Evolutionary conservation across 2,888 invertebrate species (phyloP).

Genomic region (Liodrosophila aerea): DNA sequence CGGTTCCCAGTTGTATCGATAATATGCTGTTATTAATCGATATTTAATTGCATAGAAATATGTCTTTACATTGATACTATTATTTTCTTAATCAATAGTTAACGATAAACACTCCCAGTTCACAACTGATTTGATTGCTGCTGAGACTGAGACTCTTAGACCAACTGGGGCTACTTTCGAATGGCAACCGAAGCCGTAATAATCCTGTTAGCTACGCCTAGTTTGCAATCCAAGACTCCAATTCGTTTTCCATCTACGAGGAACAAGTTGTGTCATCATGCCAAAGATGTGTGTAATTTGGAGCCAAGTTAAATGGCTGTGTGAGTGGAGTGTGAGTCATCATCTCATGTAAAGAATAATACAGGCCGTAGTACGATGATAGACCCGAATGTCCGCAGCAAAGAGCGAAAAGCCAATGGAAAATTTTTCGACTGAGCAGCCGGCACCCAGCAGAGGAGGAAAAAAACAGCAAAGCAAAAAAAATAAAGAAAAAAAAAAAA

Average conservation of each 20-base stretch:
- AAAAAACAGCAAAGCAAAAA: slow-evolving; percentile 10
- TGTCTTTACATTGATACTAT: too few species aligned
- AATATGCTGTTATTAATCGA: too few species aligned
- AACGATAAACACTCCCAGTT: too few species aligned
- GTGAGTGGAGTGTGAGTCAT: slow-evolving; percentile 43
- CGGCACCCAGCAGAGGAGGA: slow-evolving; percentile 28
- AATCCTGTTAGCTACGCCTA: slow-evolving; percentile 21
- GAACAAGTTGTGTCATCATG: slow-evolving; percentile 37
- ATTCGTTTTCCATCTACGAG: slow-evolving; percentile 7
- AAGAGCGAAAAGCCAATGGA: slow-evolving; percentile 54
- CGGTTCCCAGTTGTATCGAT: too few species aligned
- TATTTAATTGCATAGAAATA: too few species aligned
- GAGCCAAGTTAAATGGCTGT: not conserved
- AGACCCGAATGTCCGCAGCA: slow-evolving; percentile 26
- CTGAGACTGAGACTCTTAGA: too few species aligned
- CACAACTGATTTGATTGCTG: too few species aligned
- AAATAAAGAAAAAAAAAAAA: slow-evolving; percentile 18
- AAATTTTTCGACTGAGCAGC: slow-evolving; percentile 51
- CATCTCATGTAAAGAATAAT: slow-evolving; percentile 36
- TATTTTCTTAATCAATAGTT: too few species aligned
- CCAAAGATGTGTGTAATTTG: slow-evolving; percentile 4
- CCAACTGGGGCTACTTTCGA: too few species aligned
- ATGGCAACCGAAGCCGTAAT: slow-evolving; percentile 10
- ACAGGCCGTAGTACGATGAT: slow-evolving; percentile 9
- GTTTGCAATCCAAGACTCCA: slow-evolving; percentile 2